Evolutionary conservation across 1,140 invertebrate species (phyloP), one percentile per base, ranked within the genome.

Genomic region (Copidosoma floridanum): DNA sequence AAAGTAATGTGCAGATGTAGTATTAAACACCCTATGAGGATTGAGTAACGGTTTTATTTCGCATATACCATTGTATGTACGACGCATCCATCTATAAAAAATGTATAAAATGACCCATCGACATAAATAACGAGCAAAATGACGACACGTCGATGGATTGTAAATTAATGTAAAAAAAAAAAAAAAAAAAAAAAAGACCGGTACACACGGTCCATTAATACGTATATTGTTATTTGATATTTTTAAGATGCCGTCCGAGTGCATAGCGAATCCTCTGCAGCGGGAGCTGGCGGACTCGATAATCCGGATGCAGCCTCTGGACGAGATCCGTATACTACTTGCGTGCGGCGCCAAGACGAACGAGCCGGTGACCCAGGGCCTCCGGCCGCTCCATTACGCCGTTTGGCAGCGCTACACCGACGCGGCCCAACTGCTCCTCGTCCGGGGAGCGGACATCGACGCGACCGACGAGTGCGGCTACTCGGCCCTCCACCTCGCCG

Each of bases 321-420:
- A 94, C 68, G 93, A 96, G 68, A 89, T 97, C 23, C 82, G 91
- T 35, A 93, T 94, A 54, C 81, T 94, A 1, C 74, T 94, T 40
- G 90, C 91, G 3, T 92, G 89, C 74, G 92, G 92, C 21, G 92
- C 92, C 14, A 92, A 92, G 77, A 86, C 88, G 5, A 89, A 89
- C 68, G 88, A 89, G 66, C 83, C 86, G 14, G 88, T 89, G 14
- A 89, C 88, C 4, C 87, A 91, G 76, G 93, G 93, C 7, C 79
- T 96, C 24, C 84, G 88, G 46, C 93, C 94, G 0, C 77, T 97
- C n/a, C 94, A 96, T 75, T 97, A 96, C 75, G 93, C 93, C 0
- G 90, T 93, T 44, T 95, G 92, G 87, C 89, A 93, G 70, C 80
- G 86, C 12, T 89, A 95, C 75, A 81, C 86, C 29, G 92, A 93